Evolutionary conservation across 2,888 invertebrate species (phyloP), one percentile per base, ranked within the genome.

Genomic region (Eugnorisma glareosa): DNA sequence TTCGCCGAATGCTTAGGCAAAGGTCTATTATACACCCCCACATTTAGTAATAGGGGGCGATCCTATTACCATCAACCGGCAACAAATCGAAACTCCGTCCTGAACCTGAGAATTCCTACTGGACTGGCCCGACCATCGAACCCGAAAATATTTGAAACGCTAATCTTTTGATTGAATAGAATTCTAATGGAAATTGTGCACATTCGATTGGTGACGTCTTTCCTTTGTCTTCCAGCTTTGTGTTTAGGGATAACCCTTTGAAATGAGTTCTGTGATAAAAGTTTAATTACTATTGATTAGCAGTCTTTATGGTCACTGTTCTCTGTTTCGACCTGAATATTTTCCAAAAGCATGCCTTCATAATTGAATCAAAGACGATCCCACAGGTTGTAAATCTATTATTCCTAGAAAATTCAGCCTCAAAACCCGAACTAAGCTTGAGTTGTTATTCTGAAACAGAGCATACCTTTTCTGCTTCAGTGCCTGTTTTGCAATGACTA

Each of bases 101-200:
- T 63, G 24, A 1, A n/a, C 21, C 37, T 24, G n/a, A 63, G 37
- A 40, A 35, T 61, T 21, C 11, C 35, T 35, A 24, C 21, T 61
- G 1, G 10, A 37, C 24, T 35, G 35, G 35, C 10, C 4, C 35
- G 11, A 63, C 0, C 24, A 59, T 31, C 31, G 8, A 35, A 61
- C 21, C 21, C 18, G 28, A 5, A 31, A 57, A 48, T n/a, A 35
- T 57, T 48, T 31, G 15, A 61, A 72, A 15, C 8, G 2, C 15
- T 43, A 24, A 54, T n/a, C 24, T 54, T 51, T 51, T 59, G 13
- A 11, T 31, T 43, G 54, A 7, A n/a, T 40, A 18, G n/a, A 18
- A 66, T 31, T 21, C 15, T 59, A 51, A 66, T 61, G 59, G 51
- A 13, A 66, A 31, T 54, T 61, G 18, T 67, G 21, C 67, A 75